Evolutionary conservation across 2,113 vertebrate species (phyloP).

Genomic region (Reinhardtius hippoglossoides): DNA sequence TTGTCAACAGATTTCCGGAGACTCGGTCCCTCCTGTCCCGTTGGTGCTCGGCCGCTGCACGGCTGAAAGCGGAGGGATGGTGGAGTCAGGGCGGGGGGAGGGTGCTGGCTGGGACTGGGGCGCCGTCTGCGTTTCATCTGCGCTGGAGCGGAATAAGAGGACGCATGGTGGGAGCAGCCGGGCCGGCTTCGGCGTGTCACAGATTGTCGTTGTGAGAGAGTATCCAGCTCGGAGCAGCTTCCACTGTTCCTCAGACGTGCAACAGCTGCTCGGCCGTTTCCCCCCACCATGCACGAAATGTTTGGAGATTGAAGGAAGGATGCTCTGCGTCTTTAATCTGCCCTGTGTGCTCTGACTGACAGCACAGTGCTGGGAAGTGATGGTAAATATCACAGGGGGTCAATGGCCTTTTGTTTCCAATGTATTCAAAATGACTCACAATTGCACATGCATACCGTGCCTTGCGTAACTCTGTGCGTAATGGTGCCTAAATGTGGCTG

Average conservation of each 20-base stretch:
- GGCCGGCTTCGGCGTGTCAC: slow-evolving; percentile 52
- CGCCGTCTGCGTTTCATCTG: slow-evolving; percentile 76
- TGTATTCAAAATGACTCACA: slow-evolving; percentile 31
- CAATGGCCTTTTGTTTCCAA: slow-evolving; percentile 18
- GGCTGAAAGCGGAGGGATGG: slow-evolving; percentile 53
- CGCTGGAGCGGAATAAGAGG: slow-evolving; percentile 77
- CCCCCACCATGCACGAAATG: not conserved
- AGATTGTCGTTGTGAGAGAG: slow-evolving; percentile 55
- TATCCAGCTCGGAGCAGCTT: slow-evolving; percentile 34
- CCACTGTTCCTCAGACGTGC: slow-evolving; percentile 48
- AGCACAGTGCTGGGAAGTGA: slow-evolving; percentile 3
- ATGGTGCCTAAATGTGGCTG: slow-evolving; percentile 34
- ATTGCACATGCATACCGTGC: slow-evolving; percentile 19
- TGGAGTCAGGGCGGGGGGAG: slow-evolving; percentile 33
- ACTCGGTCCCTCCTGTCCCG: slow-evolving; percentile 54
- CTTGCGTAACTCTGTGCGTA: slow-evolving; percentile 47
- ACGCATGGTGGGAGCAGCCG: slow-evolving; percentile 73
- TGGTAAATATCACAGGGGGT: slow-evolving; percentile 4
- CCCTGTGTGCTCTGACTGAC: slow-evolving; percentile 11
- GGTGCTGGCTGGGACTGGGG: slow-evolving; percentile 34
- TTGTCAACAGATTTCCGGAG: slow-evolving; percentile 41
- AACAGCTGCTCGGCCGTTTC: slow-evolving; percentile 63
- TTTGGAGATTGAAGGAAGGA: slow-evolving; percentile 6
- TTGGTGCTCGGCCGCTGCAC: slow-evolving; percentile 43
- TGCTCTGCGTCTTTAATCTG: slow-evolving; percentile 6